Evolutionary conservation across 2,113 vertebrate genomes (phyloP), one percentile per base, ranked within the genome.

Genomic region (Pristiophorus japonicus): DNA sequence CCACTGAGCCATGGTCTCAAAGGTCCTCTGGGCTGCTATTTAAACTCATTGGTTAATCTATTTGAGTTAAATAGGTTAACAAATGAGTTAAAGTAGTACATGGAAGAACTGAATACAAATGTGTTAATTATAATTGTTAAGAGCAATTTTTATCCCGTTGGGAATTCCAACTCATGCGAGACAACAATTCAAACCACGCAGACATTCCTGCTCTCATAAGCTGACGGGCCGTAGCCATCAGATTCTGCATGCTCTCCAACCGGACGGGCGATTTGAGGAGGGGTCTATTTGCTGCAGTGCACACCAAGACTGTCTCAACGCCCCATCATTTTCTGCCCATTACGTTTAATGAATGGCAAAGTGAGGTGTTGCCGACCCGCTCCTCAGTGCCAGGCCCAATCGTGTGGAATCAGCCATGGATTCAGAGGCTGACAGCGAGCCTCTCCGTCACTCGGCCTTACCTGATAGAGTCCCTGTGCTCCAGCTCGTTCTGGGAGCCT

Each of bases 391-490:
- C 22, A 90, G 3, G 87, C 51, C 30, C 51, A 10, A 59, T 34
- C 4, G n/a, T 42, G 14, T 34, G 27, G 11, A 11, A 34, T 14
- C 51, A 30, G 24, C 30, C 38, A 7, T 4, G 6, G 16, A 18
- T 42, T 59, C 11, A 90, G 5, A 5, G 51, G 38, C 22, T 87
- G 8, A 85, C 24, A 45, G 22, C 1, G 45, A 51, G 22, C 14
- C 59, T 63, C 18, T 3, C 10, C 7, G 55, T 59, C 22, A 10
- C 70, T 11, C 20, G 95, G 95, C 95, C 96, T 97, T 95, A 99
- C 99, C 99, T 98, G 97, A 98, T 96, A 16, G 98, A 97, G 94
- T 99, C 99, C 0, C 99, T 97, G 92, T 98, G 98, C 95, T 99
- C 99, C 0, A 96, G 95, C 47, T 99, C 99, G 0, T 96, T 16